Conservation (phyloP, 2,888 invertebrate species). For the Gymnoscelis rufifasciata region DNA sequence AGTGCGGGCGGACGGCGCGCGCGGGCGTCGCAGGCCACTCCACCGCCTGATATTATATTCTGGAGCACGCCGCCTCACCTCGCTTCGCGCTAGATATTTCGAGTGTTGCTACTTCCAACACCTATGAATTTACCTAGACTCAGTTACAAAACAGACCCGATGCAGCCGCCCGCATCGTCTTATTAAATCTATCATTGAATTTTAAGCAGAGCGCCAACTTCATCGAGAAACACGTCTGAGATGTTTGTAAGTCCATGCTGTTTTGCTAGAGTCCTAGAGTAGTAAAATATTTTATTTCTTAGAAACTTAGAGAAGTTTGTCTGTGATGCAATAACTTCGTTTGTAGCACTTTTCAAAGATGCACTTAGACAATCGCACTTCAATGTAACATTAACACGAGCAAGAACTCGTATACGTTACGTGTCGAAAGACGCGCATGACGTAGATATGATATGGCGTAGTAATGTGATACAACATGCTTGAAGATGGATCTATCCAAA, state of each 20-base stretch:
- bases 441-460: no score
- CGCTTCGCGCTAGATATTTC: conserved; percentile 76
- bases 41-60: conserved; percentile 77
- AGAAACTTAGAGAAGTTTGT: no score
- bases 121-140: conserved; percentile 74
- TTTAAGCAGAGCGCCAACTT: conserved; percentile 16
- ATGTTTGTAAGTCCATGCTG: neutral
- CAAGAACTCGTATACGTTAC: conserved; percentile 21
- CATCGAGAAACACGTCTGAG: conserved; percentile 4
- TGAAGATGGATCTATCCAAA: no score
- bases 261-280: no score
- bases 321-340: no score
- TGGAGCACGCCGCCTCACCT: conserved; percentile 73
- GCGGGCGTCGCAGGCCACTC: conserved; percentile 58
- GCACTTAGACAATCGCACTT: no score
- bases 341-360: no score
- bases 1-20: conserved; percentile 42
- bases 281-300: no score
- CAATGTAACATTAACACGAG: no score
- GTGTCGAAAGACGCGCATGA: no score
- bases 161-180: conserved; percentile 66
- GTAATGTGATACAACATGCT: no score
- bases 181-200: conserved; percentile 35
- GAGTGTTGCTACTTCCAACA: conserved; percentile 69
- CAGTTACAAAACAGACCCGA: conserved; percentile 64